Evolutionary conservation across 1,140 invertebrate genomes (phyloP), one percentile per base, ranked within the genome.

Genomic region (Drosophila repletoides): DNA sequence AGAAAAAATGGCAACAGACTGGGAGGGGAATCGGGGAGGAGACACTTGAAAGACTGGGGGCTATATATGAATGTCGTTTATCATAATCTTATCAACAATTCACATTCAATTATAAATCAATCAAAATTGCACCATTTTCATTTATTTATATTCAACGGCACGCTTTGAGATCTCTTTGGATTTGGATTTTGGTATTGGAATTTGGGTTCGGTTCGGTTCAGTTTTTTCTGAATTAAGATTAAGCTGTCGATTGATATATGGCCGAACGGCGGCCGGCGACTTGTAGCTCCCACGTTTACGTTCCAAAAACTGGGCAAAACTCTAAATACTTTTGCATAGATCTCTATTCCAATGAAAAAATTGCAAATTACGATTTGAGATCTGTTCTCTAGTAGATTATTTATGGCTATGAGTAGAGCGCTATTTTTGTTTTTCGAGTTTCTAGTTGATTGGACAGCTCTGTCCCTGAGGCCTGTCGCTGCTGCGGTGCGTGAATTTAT

Each of bases 61-160:
- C 66, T 45, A 45, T 45, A 60, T 83, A 76, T 86, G 80, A 86
- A 86, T 86, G 80, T 86, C 80, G 80, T 86, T 86, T 86, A 86
- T 86, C 80, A 86, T 86, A 86, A 86, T 86, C 80, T 86, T 86
- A 86, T 86, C 80, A 86, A 86, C 80, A 86, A 86, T 86, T 86
- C 80, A 86, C 80, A 86, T 86, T 86, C 80, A 86, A 86, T 86
- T 86, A 86, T 86, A 86, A 86, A 86, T 86, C 80, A 86, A 86
- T 86, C 80, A 86, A 86, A 86, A 86, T 86, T 86, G 75, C 80
- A 86, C 81, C 80, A 86, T 73, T 86, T 83, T 83, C 79, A 79
- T 83, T 84, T 83, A 83, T 73, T 71, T 75, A 33, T 65, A 36
- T 53, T 49, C 77, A 15, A 5, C 46, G 56, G 79, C 77, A 73